Evolutionary conservation across 2,113 vertebrate species (phyloP), one percentile per base, ranked within the genome.

Genomic region (Catharus minimus): DNA sequence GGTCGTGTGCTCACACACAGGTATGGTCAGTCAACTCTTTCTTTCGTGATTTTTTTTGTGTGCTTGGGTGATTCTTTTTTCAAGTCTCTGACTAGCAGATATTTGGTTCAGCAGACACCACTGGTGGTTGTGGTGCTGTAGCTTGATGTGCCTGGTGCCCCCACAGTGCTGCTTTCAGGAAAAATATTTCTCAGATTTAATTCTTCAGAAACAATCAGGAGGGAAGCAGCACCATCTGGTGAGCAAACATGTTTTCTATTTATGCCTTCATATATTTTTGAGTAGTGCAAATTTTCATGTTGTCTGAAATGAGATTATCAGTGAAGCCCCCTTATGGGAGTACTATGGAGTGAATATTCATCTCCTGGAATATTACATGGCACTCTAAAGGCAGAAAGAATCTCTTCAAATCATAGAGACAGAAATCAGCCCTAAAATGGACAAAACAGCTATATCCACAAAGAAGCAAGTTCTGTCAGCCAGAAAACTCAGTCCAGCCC

Each of bases 151-250:
- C 9, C 11, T 28, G 9, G 10, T 74, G 21, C 13, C n/a, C 32
- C 19, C 21, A 32, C 11, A 57, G 28, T 49, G 28, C 24, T 72
- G 57, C 50, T 69, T 66, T 69, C 28, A 50, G 50, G 33, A 60
- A 85, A 79, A 79, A 46, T 32, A 28, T 12, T 67, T 75, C 57
- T 90, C 39, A 66, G 38, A 61, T 82, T 86, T 79, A 62, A 21
- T 88, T 27, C 39, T 78, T 83, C 56, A 46, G 49, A 77, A 79
- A 43, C 72, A 77, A 86, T 83, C 41, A 49, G 38, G 89, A 93
- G 76, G 76, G 58, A 94, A 93, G 92, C 39, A 95, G 93, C 92
- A 95, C 96, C 95, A 92, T 91, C 95, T 96, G 91, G 89, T 93
- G 95, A 95, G 62, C 68, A 89, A 92, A 82, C 5, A 66, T 47